Evolutionary conservation across 2,113 vertebrate genomes (phyloP), one percentile per base, ranked within the genome.

Genomic region (Hippocampus comes): DNA sequence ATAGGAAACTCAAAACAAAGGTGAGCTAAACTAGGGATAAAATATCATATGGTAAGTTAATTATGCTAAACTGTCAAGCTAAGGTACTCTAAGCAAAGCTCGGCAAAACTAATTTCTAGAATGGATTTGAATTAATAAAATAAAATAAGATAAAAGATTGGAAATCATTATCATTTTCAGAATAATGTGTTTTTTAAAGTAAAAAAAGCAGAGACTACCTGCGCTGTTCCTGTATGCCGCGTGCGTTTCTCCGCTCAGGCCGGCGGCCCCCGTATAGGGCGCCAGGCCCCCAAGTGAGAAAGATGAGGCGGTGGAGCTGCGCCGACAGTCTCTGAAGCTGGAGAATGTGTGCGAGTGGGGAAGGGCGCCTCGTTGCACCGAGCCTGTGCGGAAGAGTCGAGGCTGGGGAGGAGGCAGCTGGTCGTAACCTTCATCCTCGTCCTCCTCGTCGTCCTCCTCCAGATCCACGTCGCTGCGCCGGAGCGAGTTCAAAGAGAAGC

Each of bases 321-420:
- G 94, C 72, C 94, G 93, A 83, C 95, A 96, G 71, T 98, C 96
- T 82, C 96, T 93, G 74, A 96, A 94, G 87, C 94, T 96, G 80
- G 96, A 97, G 87, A 99, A 98, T 90, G 95, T 98, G 90, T 98
- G 95, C 63, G 96, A 98, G 80, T 99, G 97, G 70, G 96, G 87
- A 53, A 89, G 90, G 83, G 95, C 92, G 49, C 94, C 94, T 83
- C 95, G 93, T 86, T 96, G 96, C 90, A 97, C 95, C 15, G 79
- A 96, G 83, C 87, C 94, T 86, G 82, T 94, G 86, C 77, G 94
- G 91, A 89, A 91, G 3, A 98, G 94, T 20, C 95, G 94, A 0
- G 95, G 96, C 88, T 99, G 97, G 0, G 97, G 96, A 70, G 96
- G 95, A 0, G 96, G 96, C 12, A 99, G 88, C 75, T 96, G 94